Base-by-base conservation (phyloP, 2,113 vertebrate species). In the Axis porcinus region DNA sequence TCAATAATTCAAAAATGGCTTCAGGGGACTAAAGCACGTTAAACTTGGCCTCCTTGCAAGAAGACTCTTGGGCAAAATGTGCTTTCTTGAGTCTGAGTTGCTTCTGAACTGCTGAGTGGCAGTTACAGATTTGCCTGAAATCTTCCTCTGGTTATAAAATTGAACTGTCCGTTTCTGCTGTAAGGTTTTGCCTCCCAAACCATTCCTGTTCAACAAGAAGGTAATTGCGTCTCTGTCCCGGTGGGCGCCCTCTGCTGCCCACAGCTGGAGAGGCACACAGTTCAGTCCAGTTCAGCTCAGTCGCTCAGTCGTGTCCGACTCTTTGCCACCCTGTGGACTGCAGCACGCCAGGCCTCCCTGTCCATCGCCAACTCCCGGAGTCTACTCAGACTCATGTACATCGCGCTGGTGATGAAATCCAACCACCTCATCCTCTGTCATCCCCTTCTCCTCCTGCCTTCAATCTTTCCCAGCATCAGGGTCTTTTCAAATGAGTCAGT, bases 21-120 rank as follows among this genome's bases (percentile, higher is more conserved):
- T 3, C 7, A 28, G n/a, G 27, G 14, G 40, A 12, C 15, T 13
- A 50, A 17, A 6, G 8, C 3, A 0, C 6, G 3, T 58, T 33
- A 58, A 12, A 70, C 54, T 76, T 78, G 43, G 67, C 64, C 76
- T 85, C 40, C 23, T 3, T 5, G 40, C 58, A n/a, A 33, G 21
- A 45, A 43, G 15, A 16, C 27, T 87, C 91, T 94, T 40, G 30
- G 81, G 81, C 52, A 94, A 87, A 88, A 57, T 64, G 33, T 70
- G 58, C 9, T 64, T 67, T 54, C 36, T 94, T 47, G 12, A 76
- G 58, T 85, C 33, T 21, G 45, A 86, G 76, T 60, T 94, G 64
- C 47, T 81, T 79, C 76, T 23, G 2, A 87, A 30, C 47, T 43
- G 43, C 86, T 74, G 64, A 36, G 30, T 14, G 52, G 52, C 52